Evolutionary conservation across 2,797 vertebrate genomes (phyloP), one percentile per base, ranked within the genome.

Genomic region (Lemur catta): DNA sequence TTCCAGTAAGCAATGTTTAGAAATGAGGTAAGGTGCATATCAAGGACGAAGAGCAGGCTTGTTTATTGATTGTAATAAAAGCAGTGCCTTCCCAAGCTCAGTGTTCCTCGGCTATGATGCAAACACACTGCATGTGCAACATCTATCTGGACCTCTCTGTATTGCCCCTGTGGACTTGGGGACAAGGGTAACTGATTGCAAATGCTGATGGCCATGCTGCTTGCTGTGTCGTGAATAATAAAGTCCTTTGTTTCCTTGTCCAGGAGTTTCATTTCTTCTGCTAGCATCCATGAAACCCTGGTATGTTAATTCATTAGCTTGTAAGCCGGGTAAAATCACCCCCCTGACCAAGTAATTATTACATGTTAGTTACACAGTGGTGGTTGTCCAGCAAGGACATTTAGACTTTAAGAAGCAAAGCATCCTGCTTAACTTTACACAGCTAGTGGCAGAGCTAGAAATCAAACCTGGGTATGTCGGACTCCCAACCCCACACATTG

Each of bases 1-100:
- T 88, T 84, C 76, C 13, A 22, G 46, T 30, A 17, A 84, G 65
- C 26, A 59, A 0, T 26, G 50, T 92, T 93, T 86, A 93, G 71
- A 80, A 93, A 43, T 46, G n/a, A 91, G 15, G 10, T 52, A 41
- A 75, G 69, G 6, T 10, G 38, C 69, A 1, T 26, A 18, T 57
- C 48, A 5, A 35, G 41, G 63, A 55, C 4, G 22, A 76, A 63
- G 50, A 57, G 28, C 28, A 71, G 43, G 1, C n/a, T 82, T 76
- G 48, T 65, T 63, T 63, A 59, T 18, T 72, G 35, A 69, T 52
- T 57, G 20, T 48, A 69, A 0, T 81, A 24, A 78, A 78, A 55
- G 46, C 38, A 67, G 26, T 1, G 6, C 50, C 17, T 52, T n/a
- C 59, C 63, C 33, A 35, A 20, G 18, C 24, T 74, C 55, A 33